These are phyloP conservation scores for Resseliella maxima DNA, from an alignment of 2,888 invertebrate genomes.

Conservation along the genomic window DNA sequence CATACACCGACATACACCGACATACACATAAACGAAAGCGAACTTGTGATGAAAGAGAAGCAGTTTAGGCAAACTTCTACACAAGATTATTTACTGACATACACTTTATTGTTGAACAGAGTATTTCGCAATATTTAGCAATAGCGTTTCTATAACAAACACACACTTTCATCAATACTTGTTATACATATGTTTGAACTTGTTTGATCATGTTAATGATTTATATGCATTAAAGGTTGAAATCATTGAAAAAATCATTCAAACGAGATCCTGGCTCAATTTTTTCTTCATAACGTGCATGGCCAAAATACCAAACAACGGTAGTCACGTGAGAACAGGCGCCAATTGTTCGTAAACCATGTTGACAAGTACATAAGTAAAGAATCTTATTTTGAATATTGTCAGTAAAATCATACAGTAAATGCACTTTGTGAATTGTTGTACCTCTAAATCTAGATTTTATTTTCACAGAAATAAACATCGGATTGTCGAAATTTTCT, in stretches of 20 bases:
- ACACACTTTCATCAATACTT: no score
- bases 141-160: no score
- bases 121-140: no score
- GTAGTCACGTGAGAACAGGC: background rate
- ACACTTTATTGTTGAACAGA: no score
- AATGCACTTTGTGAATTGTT: background rate
- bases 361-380: background rate
- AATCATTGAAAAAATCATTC: background rate
- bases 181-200: no score
- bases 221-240: no score
- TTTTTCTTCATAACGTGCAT: background rate
- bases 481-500: background rate
- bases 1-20: no score
- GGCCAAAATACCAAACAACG: slow-evolving; percentile 1
- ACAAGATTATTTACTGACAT: no score
- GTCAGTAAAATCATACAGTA: background rate
- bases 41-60: no score
- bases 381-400: background rate
- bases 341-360: background rate
- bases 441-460: background rate
- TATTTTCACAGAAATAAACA: background rate
- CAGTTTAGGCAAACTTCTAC: no score
- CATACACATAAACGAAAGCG: no score
- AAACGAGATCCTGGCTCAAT: background rate
- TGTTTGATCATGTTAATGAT: no score